Evolutionary conservation across 2,113 vertebrate species (phyloP).

Genomic region (Bagarius yarrelli): DNA sequence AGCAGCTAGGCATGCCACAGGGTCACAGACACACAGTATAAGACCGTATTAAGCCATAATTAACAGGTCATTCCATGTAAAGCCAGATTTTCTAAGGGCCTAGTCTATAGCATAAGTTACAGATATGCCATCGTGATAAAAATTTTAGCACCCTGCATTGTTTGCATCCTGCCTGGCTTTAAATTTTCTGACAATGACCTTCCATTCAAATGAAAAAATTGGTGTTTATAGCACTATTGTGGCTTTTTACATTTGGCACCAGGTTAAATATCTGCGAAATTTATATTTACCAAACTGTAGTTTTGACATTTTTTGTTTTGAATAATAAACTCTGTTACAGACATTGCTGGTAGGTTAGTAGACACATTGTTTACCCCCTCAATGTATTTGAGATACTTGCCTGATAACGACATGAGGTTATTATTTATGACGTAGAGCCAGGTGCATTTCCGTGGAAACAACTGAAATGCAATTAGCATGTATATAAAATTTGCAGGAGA

Average conservation of each 20-base stretch:
- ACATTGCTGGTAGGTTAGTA: background rate
- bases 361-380: background rate
- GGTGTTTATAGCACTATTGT: too few species aligned
- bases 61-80: background rate
- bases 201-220: background rate
- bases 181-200: background rate
- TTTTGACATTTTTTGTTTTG: background rate
- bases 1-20: background rate
- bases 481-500: background rate
- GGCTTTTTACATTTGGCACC: background rate
- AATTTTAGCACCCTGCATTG: background rate
- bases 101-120: background rate
- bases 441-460: conserved; percentile 93
- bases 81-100: background rate
- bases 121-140: background rate
- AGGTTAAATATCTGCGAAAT: background rate
- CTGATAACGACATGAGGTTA: conserved; percentile 97
- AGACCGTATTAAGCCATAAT: background rate
- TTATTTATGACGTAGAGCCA: conserved; percentile 99
- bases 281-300: background rate
- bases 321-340: background rate
- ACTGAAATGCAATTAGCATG: conserved; percentile 63
- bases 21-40: background rate
- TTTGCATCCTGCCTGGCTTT: background rate
- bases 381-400: conserved; percentile 67